Conservation (phyloP, 2,113 vertebrate genomes). For the Aptenodytes patagonicus region DNA sequence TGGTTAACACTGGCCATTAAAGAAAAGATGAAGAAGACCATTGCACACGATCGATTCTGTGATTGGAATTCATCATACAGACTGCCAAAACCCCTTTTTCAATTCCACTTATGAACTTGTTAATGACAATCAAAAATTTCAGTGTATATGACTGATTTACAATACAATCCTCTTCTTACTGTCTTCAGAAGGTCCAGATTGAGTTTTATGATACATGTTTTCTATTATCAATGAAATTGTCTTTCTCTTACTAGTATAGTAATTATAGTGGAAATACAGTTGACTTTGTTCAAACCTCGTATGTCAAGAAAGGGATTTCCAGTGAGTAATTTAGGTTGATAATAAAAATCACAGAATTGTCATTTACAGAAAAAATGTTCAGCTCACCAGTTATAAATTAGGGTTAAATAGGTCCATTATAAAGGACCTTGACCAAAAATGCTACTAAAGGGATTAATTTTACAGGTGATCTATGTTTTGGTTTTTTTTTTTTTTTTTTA, state of each 20-base stretch:
- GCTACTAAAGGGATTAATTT: background rate
- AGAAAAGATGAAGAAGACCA: background rate
- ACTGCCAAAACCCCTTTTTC: background rate
- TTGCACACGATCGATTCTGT: background rate
- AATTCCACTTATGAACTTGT: background rate
- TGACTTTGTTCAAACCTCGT: background rate
- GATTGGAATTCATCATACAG: background rate
- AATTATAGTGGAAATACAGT: background rate
- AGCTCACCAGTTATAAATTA: background rate
- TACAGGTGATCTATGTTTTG: background rate
- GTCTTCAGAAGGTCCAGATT: background rate
- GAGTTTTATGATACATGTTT: background rate
- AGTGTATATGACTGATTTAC: background rate
- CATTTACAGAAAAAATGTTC: background rate
- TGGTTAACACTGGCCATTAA: background rate
- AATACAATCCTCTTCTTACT: background rate
- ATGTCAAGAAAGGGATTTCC: background rate
- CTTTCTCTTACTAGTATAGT: background rate
- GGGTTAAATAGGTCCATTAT: background rate
- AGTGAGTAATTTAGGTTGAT: background rate
- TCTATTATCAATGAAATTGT: background rate
- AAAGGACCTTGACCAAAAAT: background rate
- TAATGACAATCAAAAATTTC: background rate
- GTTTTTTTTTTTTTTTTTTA: background rate
- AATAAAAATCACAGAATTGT: background rate